A percentile compares a stretch with the other conserved stretches of the same genome.
phyloP scores from a whole-genome alignment of 1,140 invertebrate species.

The Sarcophaga bullata region DNA sequence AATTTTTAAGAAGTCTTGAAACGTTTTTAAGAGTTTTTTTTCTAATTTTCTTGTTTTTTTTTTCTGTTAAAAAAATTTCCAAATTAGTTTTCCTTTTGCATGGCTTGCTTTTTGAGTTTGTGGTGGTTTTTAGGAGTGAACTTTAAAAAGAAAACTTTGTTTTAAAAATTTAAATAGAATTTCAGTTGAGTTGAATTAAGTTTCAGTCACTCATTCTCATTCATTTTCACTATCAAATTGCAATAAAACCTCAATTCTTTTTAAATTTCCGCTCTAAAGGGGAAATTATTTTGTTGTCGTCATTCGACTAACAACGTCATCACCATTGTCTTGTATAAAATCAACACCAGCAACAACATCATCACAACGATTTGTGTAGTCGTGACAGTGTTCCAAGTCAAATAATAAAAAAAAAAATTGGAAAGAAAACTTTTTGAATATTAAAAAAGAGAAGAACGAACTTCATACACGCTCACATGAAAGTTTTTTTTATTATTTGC shows the following conservation, averaged over 20 bases:
- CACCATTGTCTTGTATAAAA: neutral
- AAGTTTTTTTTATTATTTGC: no score
- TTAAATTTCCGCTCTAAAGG: slow-evolving; percentile 1
- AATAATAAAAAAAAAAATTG: neutral
- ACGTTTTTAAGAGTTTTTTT: no score
- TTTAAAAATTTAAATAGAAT: neutral
- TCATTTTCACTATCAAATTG: neutral
- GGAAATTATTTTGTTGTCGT: neutral
- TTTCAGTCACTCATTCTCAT: neutral
- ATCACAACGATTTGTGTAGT: neutral
- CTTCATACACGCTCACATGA: neutral
- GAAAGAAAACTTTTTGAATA: neutral
- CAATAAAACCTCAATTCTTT: slow-evolving; percentile 3
- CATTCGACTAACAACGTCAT: neutral
- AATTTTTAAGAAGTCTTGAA: no score
- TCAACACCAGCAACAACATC: neutral
- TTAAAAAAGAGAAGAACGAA: neutral
- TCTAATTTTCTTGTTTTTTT: no score
- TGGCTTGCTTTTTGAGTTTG: neutral
- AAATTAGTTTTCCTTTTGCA: no score
- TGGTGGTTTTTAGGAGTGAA: neutral
- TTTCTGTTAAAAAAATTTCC: no score
- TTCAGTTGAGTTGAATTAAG: no score
- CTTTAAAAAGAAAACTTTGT: neutral
- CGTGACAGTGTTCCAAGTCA: neutral